Base-by-base conservation (phyloP, 92 coral and sea anemone species). In the Siderastrea siderea region DNA sequence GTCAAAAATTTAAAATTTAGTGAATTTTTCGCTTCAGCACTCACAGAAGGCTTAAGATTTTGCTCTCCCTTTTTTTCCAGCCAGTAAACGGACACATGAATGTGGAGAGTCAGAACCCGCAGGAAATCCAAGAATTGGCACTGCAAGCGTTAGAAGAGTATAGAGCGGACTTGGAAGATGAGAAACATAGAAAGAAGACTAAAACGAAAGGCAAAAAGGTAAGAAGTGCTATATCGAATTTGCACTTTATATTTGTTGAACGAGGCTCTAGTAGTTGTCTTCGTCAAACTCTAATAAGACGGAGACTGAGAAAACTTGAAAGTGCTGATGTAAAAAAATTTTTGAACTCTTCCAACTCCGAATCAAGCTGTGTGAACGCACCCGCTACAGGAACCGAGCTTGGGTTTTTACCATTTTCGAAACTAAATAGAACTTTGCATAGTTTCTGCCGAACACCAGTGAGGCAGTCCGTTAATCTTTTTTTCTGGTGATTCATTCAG, bases 61-160 rank as follows among this genome's bases (percentile, higher is more conserved):
- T 51, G 58, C n/a, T 15, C 26, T 17, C 6, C 7, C 58, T 72
- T 78, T 71, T 49, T 45, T 60, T 68, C 59, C 26, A 92, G 98
- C 86, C 90, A 12, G 86, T 91, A 26, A 83, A 87, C 71, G 98
- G 95, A 4, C 89, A 92, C 74, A 0, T 81, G 79, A 47, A 46
- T 48, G 71, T 95, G 16, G 88, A 93, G 8, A 84, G 81, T 3
- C 98, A 95, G 73, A 59, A 90, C 71, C 90, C 95, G 60, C 90
- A 90, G 9, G 80, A 93, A 77, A 90, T 95, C 71, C 74, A 63
- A 51, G 79, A 90, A 5, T 47, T 82, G 17, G 93, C 89, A n/a
- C 75, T 87, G 14, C 47, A 69, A 46, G 85, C 93, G 15, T 44
- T 93, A 63, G 84, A 83, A 65, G 96, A 91, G 12, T 62, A 84